These are phyloP conservation scores for Drosophila pegasa DNA, from an alignment of 2,888 invertebrate genomes.

Conservation along the genomic window DNA sequence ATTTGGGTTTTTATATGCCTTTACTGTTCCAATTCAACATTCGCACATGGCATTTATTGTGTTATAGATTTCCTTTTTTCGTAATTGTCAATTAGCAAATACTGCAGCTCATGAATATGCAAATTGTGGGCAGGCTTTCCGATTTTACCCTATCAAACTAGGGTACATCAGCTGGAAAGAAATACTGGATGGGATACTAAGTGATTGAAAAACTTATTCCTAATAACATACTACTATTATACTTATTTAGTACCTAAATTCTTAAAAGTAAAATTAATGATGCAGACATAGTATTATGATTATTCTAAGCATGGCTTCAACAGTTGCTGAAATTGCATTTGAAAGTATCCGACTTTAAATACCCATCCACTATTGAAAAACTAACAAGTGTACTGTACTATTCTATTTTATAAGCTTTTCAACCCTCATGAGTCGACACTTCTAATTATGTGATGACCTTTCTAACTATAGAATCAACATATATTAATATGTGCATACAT, in stretches of 20 bases:
- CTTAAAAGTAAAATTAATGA: too few relatives aligned
- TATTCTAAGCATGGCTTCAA: not conserved
- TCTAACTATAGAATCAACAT: not conserved
- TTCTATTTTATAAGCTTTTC: not conserved
- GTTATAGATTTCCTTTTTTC: slow-evolving; percentile 38
- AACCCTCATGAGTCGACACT: too few relatives aligned
- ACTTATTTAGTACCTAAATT: not conserved
- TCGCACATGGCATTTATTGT: slow-evolving; percentile 18
- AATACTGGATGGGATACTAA: not conserved
- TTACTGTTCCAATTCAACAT: slow-evolving; percentile 37
- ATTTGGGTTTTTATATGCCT: slow-evolving; percentile 61
- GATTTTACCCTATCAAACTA: slow-evolving; percentile 3
- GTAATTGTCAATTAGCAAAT: slow-evolving; percentile 76
- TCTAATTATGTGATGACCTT: not conserved
- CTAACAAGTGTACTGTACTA: not conserved
- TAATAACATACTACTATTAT: not conserved
- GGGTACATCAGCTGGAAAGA: slow-evolving; percentile 23
- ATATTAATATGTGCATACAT: not conserved
- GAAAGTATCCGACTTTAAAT: not conserved
- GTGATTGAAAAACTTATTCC: not conserved
- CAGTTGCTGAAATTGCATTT: not conserved
- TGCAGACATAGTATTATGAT: not conserved
- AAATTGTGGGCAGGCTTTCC: slow-evolving; percentile 54
- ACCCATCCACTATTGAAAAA: not conserved
- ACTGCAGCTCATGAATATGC: slow-evolving; percentile 76